Evolutionary conservation across 2,888 invertebrate genomes (phyloP), one percentile per base, ranked within the genome.

Genomic region (Neuroscelio doddi): DNA sequence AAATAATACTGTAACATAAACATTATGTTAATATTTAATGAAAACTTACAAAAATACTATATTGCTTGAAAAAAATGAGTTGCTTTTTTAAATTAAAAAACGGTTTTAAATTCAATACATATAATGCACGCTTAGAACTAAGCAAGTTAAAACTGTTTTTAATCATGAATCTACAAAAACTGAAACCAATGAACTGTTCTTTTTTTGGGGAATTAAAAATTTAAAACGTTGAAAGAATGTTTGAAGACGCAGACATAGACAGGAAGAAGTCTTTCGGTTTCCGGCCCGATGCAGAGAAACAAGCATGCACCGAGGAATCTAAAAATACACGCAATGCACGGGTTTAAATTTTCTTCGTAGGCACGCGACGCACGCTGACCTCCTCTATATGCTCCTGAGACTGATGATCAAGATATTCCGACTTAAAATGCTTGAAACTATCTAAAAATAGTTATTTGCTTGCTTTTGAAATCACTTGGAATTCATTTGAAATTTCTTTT

Each of bases 291-390:
- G 56, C 47, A 10, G 30, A 30, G 46, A 56, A n/a, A n/a, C 56
- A 47, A 26, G 39, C 56, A 32, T 45, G 39, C 46, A 56, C 12
- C 30, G 3, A 29, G 36, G 38, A 21, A 10, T 21, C 56, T 56
- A 56, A 56, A 56, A 56, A 56, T 56, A 56, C 47, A 16, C 56
- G 30, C 30, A 32, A 47, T 49, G 56, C 41, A 30, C 39, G 46
- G 36, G 56, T 49, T 47, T 46, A 46, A 27, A 46, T 46, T 56
- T 56, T 47, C 27, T 21, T 30, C 46, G 29, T 39, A 46, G 46
- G 27, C 32, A n/a, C 41, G 46, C 26, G 45, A 17, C 26, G 16
- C 38, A 29, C 45, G n/a, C 26, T 8, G 15, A 49, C 49, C 49
- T 49, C 38, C 21, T n/a, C 26, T 36, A 24, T 47, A 47, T 26